phyloP scores from a whole-genome alignment of 2,888 invertebrate genomes.

The Ochropleura plecta region DNA sequence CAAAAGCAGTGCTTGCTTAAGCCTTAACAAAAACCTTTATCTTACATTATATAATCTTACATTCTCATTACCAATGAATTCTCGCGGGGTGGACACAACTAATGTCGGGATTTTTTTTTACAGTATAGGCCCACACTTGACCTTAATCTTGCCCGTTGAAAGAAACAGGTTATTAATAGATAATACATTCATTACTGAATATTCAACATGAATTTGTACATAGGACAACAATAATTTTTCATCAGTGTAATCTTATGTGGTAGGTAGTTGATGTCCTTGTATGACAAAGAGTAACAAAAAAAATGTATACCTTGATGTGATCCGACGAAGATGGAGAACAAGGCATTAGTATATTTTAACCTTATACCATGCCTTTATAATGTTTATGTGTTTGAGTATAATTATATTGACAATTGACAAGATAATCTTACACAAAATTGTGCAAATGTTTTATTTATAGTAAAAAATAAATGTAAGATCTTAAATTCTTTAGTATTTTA shows the following conservation, averaged over 20 bases:
- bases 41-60: too few relatives aligned
- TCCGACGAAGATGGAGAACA: neutral
- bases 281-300: constrained; percentile 1
- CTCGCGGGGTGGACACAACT: neutral
- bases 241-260: neutral
- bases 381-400: neutral
- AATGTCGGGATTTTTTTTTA: neutral
- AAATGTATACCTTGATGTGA: neutral
- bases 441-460: neutral
- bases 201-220: neutral
- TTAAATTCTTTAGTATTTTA: neutral
- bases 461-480: constrained; percentile 9
- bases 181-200: neutral
- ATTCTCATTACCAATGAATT: neutral
- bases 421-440: constrained; percentile 16
- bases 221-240: neutral
- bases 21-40: neutral
- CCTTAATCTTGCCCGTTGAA: too few relatives aligned
- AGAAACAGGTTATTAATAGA: too few relatives aligned
- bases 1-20: neutral
- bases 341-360: constrained; percentile 16
- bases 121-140: too few relatives aligned
- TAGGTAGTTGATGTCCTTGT: constrained; percentile 8
- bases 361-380: neutral
- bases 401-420: constrained; percentile 10